A percentile compares a stretch with the other conserved stretches of the same genome.
These are phyloP conservation scores for Drosophila mimica DNA, from an alignment of 2,888 invertebrate genomes.

Conservation along the genomic window DNA sequence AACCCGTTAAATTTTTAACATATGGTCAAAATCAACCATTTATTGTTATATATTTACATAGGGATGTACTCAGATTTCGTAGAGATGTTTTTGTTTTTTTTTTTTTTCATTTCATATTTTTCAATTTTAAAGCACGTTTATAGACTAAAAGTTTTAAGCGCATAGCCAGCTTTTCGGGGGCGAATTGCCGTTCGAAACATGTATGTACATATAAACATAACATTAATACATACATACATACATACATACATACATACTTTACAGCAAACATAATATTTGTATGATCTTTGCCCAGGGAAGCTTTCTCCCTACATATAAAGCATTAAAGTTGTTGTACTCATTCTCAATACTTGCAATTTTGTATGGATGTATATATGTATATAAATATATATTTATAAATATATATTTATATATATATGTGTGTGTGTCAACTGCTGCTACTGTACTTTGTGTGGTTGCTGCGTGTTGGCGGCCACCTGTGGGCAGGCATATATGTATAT, in stretches of 20 bases:
- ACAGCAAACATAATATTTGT: conserved; percentile 2
- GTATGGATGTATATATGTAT: not conserved
- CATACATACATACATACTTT: not conserved
- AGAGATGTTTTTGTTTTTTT: not conserved
- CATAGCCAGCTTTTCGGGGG: not conserved
- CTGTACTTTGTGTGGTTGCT: conserved; percentile 25
- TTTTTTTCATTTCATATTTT: not conserved
- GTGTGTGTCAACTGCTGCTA: conserved; percentile 17
- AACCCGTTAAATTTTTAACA: not conserved
- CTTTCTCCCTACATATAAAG: conserved; percentile 34
- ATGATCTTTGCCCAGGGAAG: conserved; percentile 25
- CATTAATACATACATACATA: not conserved
- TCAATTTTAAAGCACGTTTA: not conserved
- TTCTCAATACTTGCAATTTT: not conserved
- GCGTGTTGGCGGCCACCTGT: conserved; percentile 61
- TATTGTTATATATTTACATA: not conserved
- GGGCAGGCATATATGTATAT: conserved; percentile 29
- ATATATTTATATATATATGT: not conserved
- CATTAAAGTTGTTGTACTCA: not conserved
- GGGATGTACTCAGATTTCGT: not conserved
- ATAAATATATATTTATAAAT: too few relatives aligned
- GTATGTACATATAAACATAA: not conserved
- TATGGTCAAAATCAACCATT: not conserved
- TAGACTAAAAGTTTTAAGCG: not conserved
- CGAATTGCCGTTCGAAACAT: not conserved